Evolutionary conservation across 1,140 invertebrate species (phyloP).

Genomic region (Homalodisca vitripennis): DNA sequence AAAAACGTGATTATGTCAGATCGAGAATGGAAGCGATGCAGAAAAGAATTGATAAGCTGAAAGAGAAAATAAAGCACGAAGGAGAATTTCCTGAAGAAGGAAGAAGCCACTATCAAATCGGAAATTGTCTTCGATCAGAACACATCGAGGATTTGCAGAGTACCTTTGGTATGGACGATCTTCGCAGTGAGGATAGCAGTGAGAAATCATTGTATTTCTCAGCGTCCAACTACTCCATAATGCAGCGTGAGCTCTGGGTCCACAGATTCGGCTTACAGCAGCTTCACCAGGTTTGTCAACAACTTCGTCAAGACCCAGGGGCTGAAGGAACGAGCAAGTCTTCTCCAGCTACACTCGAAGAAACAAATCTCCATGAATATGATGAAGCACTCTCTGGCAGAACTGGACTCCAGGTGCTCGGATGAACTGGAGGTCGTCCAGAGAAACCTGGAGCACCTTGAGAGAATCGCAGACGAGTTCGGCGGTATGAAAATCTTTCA

Average conservation of each 20-base stretch:
- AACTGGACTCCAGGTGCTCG: neutral
- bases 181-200: neutral
- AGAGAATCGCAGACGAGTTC: neutral
- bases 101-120: neutral
- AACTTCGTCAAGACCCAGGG: neutral
- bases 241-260: neutral
- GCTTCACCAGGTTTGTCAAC: constrained; percentile 13
- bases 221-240: neutral
- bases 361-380: constrained; percentile 18
- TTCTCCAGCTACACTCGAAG: constrained; percentile 9
- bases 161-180: neutral
- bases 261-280: neutral
- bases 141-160: neutral
- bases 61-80: constrained; percentile 8
- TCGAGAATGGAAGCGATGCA: constrained; percentile 18
- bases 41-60: constrained; percentile 19
- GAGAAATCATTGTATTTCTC: constrained; percentile 11
- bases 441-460: neutral
- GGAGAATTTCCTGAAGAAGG: neutral
- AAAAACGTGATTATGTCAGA: neutral
- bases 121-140: no score
- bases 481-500: no score
- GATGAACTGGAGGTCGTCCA: neutral
- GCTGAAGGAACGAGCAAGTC: constrained; percentile 4
- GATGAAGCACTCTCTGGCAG: neutral